Base-by-base conservation (phyloP, 2,113 vertebrate species). In the Podocnemis expansa region DNA sequence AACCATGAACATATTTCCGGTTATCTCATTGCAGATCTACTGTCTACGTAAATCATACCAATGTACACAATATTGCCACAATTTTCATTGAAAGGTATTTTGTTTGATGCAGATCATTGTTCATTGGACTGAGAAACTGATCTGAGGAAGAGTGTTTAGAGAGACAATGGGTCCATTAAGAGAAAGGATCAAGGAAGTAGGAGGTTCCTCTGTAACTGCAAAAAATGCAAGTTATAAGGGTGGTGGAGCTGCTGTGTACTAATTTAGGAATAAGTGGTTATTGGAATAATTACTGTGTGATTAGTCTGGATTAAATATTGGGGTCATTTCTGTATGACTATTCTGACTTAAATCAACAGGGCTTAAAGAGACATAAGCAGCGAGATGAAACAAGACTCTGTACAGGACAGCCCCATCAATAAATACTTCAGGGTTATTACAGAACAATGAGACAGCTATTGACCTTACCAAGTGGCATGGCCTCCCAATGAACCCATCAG, bases 41-140 rank as follows among this genome's bases (percentile, higher is more conserved):
- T 38, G 4, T 11, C 16, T 43, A 51, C 78, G 89, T 94, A 6
- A 49, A 47, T 78, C 89, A 54, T 51, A 13, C 51, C 27, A 79
- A 11, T 6, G 34, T 12, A n/a, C 45, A 51, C 5, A 41, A 49
- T 70, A 51, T 29, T 78, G 52, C 34, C 54, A 24, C 34, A 49
- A 2, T 73, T 85, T 82, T 70, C 45, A 45, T 2, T 86, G 73
- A 73, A 94, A 82, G 13, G 5, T 73, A 21, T 83, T 63, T 29
- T 19, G 21, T 22, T 67, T 70, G 41, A 22, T 27, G n/a, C 27
- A 81, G 14, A 78, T 80, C 22, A 5, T 80, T 80, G 52, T n/a
- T 54, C 73, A 49, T 0, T 0, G 54, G 91, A 84, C 4, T 0
- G 3, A 56, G 13, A 3, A 27, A 83, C 1, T 34, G 47, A 60